phyloP scores from a whole-genome alignment of 2,797 vertebrate species.

The Triplophysa bombifrons region DNA sequence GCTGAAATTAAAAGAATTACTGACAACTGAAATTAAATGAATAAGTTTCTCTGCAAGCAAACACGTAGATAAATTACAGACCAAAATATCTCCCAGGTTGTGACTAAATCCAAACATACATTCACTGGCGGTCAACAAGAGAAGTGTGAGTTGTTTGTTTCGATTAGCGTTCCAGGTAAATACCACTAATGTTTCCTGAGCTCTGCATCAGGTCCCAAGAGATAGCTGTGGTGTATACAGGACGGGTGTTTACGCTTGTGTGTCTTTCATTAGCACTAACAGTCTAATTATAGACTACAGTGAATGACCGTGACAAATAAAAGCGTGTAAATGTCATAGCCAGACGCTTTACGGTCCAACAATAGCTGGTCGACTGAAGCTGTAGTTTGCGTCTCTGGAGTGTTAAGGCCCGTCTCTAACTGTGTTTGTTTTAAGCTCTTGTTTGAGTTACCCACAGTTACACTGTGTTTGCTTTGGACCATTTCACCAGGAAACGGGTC shows the following conservation, averaged over 20 bases:
- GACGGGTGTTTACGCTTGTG: conserved; percentile 40
- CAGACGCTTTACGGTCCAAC: not conserved
- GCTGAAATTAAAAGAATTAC: not conserved
- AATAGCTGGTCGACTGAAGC: not conserved
- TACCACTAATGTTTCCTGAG: conserved; percentile 1
- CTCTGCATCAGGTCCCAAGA: conserved; percentile 53
- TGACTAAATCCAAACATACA: conserved; percentile 1
- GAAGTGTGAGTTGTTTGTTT: conserved; percentile 25
- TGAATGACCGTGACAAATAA: not conserved
- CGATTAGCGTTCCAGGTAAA: not conserved
- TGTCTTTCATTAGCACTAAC: conserved; percentile 37
- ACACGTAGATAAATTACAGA: not conserved
- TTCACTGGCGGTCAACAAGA: not conserved
- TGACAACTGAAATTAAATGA: not conserved
- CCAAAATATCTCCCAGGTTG: not conserved
- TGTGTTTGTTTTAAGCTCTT: conserved; percentile 41
- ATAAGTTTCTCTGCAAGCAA: not conserved
- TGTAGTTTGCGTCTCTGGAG: not conserved
- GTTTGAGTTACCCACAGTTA: conserved; percentile 12
- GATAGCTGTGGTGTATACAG: conserved; percentile 24
- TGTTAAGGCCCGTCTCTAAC: conserved; percentile 4
- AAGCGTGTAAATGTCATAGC: not conserved
- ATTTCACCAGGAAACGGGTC: conserved; percentile 52
- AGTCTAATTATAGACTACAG: conserved; percentile 5
- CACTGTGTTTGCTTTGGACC: conserved; percentile 34